Conservation (phyloP, 2,797 vertebrate genomes). For the Manis crassicaudata region DNA sequence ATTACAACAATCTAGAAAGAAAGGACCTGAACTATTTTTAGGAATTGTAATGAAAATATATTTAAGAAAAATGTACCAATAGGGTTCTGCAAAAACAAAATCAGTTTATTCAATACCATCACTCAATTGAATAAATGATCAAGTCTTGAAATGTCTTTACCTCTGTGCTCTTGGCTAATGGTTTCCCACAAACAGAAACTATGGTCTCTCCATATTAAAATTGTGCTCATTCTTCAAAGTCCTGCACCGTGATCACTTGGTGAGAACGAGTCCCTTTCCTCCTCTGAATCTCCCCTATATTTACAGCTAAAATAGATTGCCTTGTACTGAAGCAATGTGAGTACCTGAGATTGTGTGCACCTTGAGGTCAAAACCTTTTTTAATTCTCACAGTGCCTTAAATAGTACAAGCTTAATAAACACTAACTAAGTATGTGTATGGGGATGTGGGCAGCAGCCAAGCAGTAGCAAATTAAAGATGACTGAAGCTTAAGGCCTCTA, state of each 20-base stretch:
- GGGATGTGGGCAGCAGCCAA: background rate
- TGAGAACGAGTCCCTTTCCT: background rate
- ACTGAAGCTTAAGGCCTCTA: background rate
- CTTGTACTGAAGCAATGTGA: conserved; percentile 9
- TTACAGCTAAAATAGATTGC: background rate
- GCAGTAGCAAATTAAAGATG: conserved; percentile 19
- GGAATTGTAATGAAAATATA: background rate
- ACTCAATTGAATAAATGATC: background rate
- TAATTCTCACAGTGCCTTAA: conserved; percentile 20
- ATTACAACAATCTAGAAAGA: background rate
- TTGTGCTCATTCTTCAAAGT: conserved; percentile 16
- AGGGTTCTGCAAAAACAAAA: conserved; percentile 14
- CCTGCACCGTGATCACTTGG: background rate
- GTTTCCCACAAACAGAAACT: background rate
- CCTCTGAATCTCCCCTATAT: conserved; percentile 30
- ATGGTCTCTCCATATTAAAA: background rate
- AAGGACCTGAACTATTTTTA: background rate
- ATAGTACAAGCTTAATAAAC: conserved; percentile 6
- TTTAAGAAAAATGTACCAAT: background rate
- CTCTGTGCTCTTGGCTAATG: background rate
- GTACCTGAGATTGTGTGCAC: background rate
- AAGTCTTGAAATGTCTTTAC: background rate
- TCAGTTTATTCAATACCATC: background rate
- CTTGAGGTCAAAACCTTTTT: conserved; percentile 23
- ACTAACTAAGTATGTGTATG: background rate